phyloP scores from a whole-genome alignment of 2,113 vertebrate genomes.

The Pseudopodoces humilis region DNA sequence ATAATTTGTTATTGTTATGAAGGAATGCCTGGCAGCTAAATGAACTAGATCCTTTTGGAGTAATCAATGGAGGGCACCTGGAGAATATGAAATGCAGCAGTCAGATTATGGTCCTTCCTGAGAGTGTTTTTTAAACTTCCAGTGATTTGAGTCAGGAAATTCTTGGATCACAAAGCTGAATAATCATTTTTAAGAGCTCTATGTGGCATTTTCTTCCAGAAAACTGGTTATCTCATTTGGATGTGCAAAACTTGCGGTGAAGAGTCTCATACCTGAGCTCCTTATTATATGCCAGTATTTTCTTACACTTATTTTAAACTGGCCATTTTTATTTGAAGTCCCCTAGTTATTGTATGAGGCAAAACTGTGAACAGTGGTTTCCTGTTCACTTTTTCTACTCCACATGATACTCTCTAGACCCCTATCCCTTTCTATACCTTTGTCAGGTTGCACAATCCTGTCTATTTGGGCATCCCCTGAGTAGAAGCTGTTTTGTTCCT shows the following conservation, averaged over 20 bases:
- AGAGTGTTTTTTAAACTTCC: neutral
- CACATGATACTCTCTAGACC: fast-evolving
- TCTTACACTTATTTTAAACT: neutral
- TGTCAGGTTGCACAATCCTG: neutral
- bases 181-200: neutral
- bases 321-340: neutral
- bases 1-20: neutral
- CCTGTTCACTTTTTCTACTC: neutral
- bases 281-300: neutral
- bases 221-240: neutral
- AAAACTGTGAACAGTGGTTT: neutral
- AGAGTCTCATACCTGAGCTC: neutral
- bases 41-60: neutral
- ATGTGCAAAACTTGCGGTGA: neutral
- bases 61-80: neutral
- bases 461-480: neutral
- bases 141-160: neutral
- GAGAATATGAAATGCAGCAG: neutral
- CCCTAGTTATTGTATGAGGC: neutral
- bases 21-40: neutral
- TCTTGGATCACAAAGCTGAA: neutral
- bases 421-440: neutral
- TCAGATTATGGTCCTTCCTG: neutral
- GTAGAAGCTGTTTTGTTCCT: neutral
- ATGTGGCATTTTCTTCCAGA: neutral